Evolutionary conservation across 2,113 vertebrate species (phyloP).

Genomic region (Vidua chalybeata): DNA sequence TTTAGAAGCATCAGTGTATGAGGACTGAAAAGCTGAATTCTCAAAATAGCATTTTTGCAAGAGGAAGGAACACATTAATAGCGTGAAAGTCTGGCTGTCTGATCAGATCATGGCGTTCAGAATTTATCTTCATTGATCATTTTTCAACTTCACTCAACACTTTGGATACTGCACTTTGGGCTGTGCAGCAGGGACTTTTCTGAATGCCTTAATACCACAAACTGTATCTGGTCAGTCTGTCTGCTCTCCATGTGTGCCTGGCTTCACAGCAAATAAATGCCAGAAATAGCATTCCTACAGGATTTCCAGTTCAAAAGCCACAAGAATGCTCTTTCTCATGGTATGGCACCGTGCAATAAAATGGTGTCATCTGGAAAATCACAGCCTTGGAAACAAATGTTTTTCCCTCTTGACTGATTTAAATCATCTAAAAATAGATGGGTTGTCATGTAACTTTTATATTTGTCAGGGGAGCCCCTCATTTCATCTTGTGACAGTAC

Average conservation of each 20-base stretch:
- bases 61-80: conserved; percentile 41
- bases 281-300: conserved; percentile 76
- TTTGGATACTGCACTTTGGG: background rate
- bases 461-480: conserved; percentile 49
- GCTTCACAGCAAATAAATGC: conserved; percentile 70
- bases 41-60: background rate
- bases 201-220: conserved; percentile 62
- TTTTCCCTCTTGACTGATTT: conserved; percentile 68
- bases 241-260: conserved; percentile 62
- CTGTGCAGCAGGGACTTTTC: conserved; percentile 51
- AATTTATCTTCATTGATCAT: conserved; percentile 58
- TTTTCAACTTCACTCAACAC: conserved; percentile 60
- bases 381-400: conserved; percentile 71
- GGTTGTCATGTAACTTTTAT: conserved; percentile 55
- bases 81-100: conserved; percentile 39
- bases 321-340: conserved; percentile 77
- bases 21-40: conserved; percentile 46
- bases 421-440: conserved; percentile 75
- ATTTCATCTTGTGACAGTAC: conserved; percentile 13
- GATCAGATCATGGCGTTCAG: conserved; percentile 24
- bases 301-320: conserved; percentile 75
- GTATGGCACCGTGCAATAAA: conserved; percentile 72
- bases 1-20: background rate
- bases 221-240: conserved; percentile 71
- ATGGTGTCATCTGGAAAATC: conserved; percentile 80